Percentiles rank a stretch among this genome's conserved stretches.
phyloP scores from a whole-genome alignment of 1,140 invertebrate genomes.

The Phymorhynchus buccinoides region DNA sequence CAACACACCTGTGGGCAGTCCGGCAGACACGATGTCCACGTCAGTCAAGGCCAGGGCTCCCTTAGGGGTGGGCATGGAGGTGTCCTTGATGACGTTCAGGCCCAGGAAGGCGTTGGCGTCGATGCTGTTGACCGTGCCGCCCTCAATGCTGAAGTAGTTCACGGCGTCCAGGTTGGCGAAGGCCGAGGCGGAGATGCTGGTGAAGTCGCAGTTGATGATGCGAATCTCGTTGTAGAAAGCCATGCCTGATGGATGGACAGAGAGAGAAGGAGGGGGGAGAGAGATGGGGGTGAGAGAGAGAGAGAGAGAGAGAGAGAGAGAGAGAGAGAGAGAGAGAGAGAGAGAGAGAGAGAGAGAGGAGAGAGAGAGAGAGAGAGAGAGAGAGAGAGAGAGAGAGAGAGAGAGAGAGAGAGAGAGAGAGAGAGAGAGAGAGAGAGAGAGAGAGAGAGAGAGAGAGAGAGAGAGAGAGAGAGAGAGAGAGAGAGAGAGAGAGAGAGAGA shows the following conservation, averaged over 20 bases:
- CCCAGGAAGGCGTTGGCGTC: constrained; percentile 35
- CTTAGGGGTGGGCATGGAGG: neutral
- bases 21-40: constrained; percentile 34
- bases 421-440: too few relatives aligned
- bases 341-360: too few relatives aligned
- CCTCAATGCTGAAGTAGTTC: constrained; percentile 42
- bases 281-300: too few relatives aligned
- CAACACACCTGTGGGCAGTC: constrained; percentile 27
- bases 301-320: too few relatives aligned
- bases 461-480: too few relatives aligned
- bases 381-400: too few relatives aligned
- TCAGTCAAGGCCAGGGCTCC: constrained; percentile 44
- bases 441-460: too few relatives aligned
- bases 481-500: too few relatives aligned
- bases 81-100: constrained; percentile 43
- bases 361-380: too few relatives aligned
- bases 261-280: neutral
- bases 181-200: constrained; percentile 32
- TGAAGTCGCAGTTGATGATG: constrained; percentile 44
- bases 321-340: too few relatives aligned
- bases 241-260: neutral
- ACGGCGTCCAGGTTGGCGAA: constrained; percentile 38
- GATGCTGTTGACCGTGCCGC: constrained; percentile 42
- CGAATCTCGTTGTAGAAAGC: constrained; percentile 36
- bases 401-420: too few relatives aligned